Evolutionary conservation across 64 coral and sea anemone species (phyloP).

Genomic region (Cladopsammia gracilis): DNA sequence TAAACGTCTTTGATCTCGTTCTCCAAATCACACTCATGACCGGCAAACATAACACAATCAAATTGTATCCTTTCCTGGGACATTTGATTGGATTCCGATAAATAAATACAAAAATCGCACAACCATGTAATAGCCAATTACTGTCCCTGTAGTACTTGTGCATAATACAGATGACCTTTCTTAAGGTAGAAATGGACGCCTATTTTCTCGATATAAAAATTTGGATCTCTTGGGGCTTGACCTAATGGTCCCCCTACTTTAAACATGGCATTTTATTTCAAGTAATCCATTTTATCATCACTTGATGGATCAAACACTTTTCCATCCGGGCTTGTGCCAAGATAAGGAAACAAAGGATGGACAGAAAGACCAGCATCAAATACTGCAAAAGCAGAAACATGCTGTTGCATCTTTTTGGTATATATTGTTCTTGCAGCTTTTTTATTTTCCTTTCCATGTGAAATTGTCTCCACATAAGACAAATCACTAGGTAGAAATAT

Average conservation of each 20-base stretch:
- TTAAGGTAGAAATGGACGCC: not conserved
- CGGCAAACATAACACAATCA: not conserved
- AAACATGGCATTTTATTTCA: constrained; percentile 59
- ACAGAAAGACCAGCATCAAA: constrained; percentile 4
- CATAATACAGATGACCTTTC: constrained; percentile 32
- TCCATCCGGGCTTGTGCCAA: constrained; percentile 31
- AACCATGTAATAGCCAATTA: constrained; percentile 21
- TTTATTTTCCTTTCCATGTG: constrained; percentile 71
- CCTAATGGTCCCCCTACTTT: constrained; percentile 12
- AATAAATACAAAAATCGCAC: constrained; percentile 69
- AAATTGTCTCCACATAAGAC: constrained; percentile 61
- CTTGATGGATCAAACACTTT: constrained; percentile 54
- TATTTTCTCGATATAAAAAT: constrained; percentile 15
- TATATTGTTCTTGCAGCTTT: not conserved
- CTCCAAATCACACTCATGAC: too few relatives aligned
- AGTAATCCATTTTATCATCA: constrained; percentile 8
- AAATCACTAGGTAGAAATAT: constrained; percentile 62
- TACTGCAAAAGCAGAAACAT: not conserved
- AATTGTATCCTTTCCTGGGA: constrained; percentile 45
- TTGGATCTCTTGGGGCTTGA: constrained; percentile 1
- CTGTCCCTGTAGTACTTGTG: constrained; percentile 34
- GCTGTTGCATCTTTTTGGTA: not conserved
- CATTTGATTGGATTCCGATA: constrained; percentile 57
- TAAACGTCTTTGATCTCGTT: too few relatives aligned
- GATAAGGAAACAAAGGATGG: not conserved